Base-by-base conservation (phyloP, 2,888 invertebrate species). In the Caenorhabditis imperialis region DNA sequence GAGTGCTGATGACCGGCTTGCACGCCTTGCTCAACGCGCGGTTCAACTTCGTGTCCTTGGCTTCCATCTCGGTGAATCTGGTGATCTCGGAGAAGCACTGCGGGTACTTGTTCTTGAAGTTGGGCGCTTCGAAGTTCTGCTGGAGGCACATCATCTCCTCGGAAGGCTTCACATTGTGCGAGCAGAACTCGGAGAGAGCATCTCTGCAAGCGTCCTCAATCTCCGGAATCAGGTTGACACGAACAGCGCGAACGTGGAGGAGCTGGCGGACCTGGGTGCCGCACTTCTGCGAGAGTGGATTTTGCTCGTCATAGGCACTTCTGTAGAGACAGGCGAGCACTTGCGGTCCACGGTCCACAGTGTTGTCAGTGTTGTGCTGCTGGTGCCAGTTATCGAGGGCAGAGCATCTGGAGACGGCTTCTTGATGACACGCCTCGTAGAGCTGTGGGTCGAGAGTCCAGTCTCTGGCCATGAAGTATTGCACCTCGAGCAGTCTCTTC, bases 401-500 rank as follows among this genome's bases (percentile, higher is more conserved):
- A 14, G 79, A 78, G 63, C 86, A 86, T 70, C 85, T 81, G 8
- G 58, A 74, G 22, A 84, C 91, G 2, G 97, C 96, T 90, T 97
- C 96, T 77, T 92, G 92, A 85, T 92, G 93, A 88, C 98, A 99
- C 30, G 93, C 92, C 86, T 92, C 92, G 88, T 94, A 98, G 44
- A 99, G 90, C 82, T 93, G 93, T 0, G 95, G 93, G 89, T 96
- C 96, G 48, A 96, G 90, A 85, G 94, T 94, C 88, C 95, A 99
- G 90, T 98, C 94, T 84, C 99, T 92, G 0, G 95, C 94, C 75
- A 98, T 92, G 89, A 99, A 99, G 89, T 96, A 99, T 88, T 99
- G 96, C 85, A 79, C 95, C 89, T 97, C 95, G 70, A 98, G 91
- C 44, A 99, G 90, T 8, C 95, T 93, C 77, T 93, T 92, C 90